Evolutionary conservation across 2,797 vertebrate genomes (phyloP), one percentile per base, ranked within the genome.

Genomic region (Morelia viridis): DNA sequence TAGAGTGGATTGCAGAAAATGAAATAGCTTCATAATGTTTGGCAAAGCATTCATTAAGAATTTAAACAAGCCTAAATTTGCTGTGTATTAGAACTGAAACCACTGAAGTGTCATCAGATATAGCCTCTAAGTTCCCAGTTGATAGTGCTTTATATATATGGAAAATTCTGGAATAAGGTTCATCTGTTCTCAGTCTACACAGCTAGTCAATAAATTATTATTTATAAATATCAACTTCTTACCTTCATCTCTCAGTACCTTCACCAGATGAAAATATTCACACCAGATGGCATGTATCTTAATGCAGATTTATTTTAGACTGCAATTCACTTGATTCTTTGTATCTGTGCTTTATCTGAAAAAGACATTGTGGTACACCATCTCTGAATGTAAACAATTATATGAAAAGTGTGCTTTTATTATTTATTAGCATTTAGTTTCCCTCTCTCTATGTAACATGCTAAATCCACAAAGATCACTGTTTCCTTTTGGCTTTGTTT

Each of bases 361-460:
- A 68, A 61, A 58, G 22, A 58, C 11, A 61, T 76, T 92, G 22
- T 80, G 22, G 31, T 0, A 13, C 0, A 62, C 11, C 11, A 5
- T 92, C n/a, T 41, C 60, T 71, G 65, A 87, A 71, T 8, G 5
- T 80, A 53, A 26, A 56, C 31, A 76, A 80, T 53, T 56, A 76
- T 56, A 53, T 62, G 13, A 57, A 92, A 90, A n/a, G 28, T 56
- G n/a, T 31, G 4, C 8, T 86, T 6, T 41, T n/a, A 24, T 87
- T 86, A 22, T 85, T 35, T 71, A 28, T 64, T 89, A 92, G 64
- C 17, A 35, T 76, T 90, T 89, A 61, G 56, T 57, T 80, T 58
- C 60, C 60, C n/a, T 68, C 2, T 68, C 4, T 87, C n/a, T 92
- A 35, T 41, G 85, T 31, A 31, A 1, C 17, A 80, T 87, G 5